Base-by-base conservation (phyloP, 2,888 invertebrate genomes). In the Kryphioiulus occultus region DNA sequence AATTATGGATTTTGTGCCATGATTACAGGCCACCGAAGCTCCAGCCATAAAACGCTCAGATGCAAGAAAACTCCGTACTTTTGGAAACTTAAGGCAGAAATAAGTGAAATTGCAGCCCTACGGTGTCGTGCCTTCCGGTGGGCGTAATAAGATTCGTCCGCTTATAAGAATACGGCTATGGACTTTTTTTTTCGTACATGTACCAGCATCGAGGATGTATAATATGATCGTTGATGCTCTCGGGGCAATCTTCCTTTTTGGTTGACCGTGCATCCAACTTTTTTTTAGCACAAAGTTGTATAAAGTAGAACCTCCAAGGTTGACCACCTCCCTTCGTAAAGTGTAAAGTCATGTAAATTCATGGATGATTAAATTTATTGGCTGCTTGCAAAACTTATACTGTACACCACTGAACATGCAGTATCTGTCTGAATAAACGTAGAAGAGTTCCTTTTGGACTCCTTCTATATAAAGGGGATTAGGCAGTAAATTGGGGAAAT, bases 71-170 rank as follows among this genome's bases (percentile, higher is more conserved):
- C 53, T 19, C n/a, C 19, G 1, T 26, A 22, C 22, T 68, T 68
- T 68, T 12, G 12, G 22, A 68, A 68, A 26, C 59, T 68, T 22
- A 26, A 59, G 22, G 59, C 22, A 68, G 22, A 68, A 68, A 68
- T 68, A 68, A 68, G 59, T 26, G 59, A 68, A 68, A 68, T 68
- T 68, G 59, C 59, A 68, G 59, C 59, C 59, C 59, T 68, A n/a
- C 59, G 22, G 59, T 26, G 59, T 26, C 59, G n/a, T 26, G 22
- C 22, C 59, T 68, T 68, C 59, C 59, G 59, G 59, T 68, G 22
- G 59, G 59, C 59, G 59, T 68, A 68, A 68, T 68, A 12, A 22
- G 22, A 68, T 26, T 68, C 59, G 59, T n/a, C 59, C 19, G 12
- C 59, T 68, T n/a, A n/a, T n/a, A 68, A 68, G 22, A 9, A 68